Percentiles rank a stretch among this genome's conserved stretches.
phyloP scores from a whole-genome alignment of 2,113 vertebrate species.

The Pipra filicauda region DNA sequence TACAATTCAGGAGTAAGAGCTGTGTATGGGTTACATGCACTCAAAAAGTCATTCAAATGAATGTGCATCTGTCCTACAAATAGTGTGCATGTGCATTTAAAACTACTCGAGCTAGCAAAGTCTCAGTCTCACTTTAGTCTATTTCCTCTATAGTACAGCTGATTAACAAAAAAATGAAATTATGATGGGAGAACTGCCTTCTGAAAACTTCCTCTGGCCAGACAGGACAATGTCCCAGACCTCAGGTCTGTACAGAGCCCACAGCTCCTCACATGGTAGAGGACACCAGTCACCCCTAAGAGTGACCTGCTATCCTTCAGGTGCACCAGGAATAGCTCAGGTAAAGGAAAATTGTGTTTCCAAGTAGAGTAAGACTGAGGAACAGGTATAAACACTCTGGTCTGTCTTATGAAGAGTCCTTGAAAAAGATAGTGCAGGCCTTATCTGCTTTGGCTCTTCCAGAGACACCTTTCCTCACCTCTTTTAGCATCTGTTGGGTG shows the following conservation, averaged over 20 bases:
- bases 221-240: neutral
- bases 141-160: neutral
- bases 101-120: neutral
- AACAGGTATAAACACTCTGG: neutral
- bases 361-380: neutral
- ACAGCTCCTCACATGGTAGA: neutral
- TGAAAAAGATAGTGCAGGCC: neutral
- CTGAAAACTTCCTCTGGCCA: neutral
- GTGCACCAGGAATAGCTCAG: neutral
- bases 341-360: neutral
- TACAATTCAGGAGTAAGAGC: neutral
- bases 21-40: neutral
- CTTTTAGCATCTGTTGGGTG: neutral
- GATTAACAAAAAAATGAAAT: neutral
- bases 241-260: neutral
- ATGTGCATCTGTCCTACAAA: neutral
- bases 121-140: neutral
- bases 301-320: neutral
- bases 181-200: neutral
- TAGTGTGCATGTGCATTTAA: neutral
- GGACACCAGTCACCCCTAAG: neutral
- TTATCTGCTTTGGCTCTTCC: neutral
- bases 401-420: neutral
- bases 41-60: neutral
- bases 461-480: neutral